phyloP scores from a whole-genome alignment of 2,113 vertebrate genomes.

The Ursus arctos region DNA sequence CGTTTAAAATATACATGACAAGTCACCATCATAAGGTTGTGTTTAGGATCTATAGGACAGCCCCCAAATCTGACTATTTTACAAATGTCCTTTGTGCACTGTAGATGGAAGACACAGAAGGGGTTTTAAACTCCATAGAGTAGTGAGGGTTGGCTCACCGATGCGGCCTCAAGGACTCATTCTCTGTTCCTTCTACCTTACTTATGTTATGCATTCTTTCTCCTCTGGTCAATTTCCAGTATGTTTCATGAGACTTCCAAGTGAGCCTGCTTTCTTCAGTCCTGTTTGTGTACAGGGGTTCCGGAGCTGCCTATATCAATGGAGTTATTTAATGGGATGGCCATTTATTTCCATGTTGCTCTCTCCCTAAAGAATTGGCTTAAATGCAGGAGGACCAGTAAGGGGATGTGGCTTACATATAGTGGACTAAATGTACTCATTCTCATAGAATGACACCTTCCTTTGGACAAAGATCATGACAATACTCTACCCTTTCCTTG shows the following conservation, averaged over 20 bases:
- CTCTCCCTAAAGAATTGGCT: neutral
- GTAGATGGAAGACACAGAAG: rapidly evolving
- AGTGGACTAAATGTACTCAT: neutral
- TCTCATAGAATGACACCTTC: neutral
- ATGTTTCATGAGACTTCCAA: neutral
- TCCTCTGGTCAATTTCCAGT: neutral
- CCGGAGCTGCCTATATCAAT: neutral
- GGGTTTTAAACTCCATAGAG: neutral
- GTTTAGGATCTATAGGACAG: neutral
- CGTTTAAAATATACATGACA: neutral
- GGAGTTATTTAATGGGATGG: neutral
- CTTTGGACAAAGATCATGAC: neutral
- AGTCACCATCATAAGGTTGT: neutral
- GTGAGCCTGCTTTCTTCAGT: too few species aligned
- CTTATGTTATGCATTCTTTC: rapidly evolving
- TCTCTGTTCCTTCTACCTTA: neutral
- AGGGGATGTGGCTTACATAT: rapidly evolving
- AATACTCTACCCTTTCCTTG: neutral
- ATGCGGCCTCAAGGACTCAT: neutral
- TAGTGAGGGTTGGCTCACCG: neutral
- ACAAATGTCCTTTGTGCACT: neutral
- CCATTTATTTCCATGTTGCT: neutral
- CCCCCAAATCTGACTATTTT: neutral
- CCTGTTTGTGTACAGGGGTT: neutral
- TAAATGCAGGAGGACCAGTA: neutral